Conservation (phyloP, 2,797 vertebrate genomes). For the Phrynocephalus vlangalii region DNA sequence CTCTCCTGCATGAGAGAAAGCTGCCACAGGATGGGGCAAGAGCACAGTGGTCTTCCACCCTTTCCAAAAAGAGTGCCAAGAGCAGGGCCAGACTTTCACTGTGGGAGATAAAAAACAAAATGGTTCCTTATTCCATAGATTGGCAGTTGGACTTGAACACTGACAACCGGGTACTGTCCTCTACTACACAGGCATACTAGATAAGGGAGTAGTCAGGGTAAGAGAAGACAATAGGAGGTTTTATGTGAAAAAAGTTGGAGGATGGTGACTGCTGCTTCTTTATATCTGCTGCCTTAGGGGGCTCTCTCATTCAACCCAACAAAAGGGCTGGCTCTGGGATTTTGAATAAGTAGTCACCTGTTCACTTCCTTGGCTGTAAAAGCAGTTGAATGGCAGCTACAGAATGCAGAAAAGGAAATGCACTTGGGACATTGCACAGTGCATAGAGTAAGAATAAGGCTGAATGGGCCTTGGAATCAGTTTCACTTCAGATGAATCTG, state of each 20-base stretch:
- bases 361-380: not conserved
- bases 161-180: not conserved
- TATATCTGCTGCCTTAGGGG: not conserved
- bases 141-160: not conserved
- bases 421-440: not conserved
- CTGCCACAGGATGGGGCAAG: too few relatives aligned
- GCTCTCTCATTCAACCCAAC: not conserved
- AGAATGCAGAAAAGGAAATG: not conserved
- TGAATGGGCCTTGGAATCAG: slow-evolving; percentile 16
- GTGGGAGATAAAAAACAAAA: not conserved
- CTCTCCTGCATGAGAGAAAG: too few relatives aligned
- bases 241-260: not conserved
- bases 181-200: too few relatives aligned
- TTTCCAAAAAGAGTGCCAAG: not conserved
- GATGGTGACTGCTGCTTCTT: not conserved
- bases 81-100: not conserved
- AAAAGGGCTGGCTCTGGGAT: not conserved
- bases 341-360: not conserved
- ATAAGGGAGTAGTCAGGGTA: not conserved
- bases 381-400: not conserved
- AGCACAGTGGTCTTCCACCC: not conserved
- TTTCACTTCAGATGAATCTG: not conserved
- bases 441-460: not conserved
- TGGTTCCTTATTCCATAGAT: not conserved
- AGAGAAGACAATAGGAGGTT: not conserved